A percentile compares a stretch with the other conserved stretches of the same genome.
Evolutionary conservation across 2,797 vertebrate species (phyloP).

Genomic region (Acanthopagrus latus): DNA sequence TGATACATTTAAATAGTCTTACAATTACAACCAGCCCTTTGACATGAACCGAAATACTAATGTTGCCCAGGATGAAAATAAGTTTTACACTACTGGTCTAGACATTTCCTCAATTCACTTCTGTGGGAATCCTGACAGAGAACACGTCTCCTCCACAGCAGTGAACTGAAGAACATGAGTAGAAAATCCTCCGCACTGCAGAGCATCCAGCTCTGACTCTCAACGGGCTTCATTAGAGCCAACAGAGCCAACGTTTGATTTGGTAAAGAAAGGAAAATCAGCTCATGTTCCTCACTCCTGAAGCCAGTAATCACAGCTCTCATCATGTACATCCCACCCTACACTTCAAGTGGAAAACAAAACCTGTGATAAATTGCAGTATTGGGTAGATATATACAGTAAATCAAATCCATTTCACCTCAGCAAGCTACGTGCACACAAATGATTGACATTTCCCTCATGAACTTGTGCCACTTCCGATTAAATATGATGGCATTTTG

Average conservation of each 20-base stretch:
- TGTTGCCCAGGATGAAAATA: too few species aligned
- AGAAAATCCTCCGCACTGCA: not conserved
- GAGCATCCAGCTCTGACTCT: not conserved
- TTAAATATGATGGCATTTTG: slow-evolving; percentile 9
- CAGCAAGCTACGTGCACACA: not conserved
- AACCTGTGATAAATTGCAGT: slow-evolving; percentile 25
- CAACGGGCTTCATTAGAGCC: not conserved
- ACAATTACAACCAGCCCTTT: too few species aligned
- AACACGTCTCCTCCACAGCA: not conserved
- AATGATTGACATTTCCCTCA: slow-evolving; percentile 37
- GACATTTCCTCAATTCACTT: not conserved
- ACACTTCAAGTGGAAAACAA: slow-evolving; percentile 15
- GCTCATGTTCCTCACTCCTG: slow-evolving; percentile 12
- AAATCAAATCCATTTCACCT: not conserved
- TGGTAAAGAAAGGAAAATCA: slow-evolving; percentile 25
- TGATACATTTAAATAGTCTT: too few species aligned
- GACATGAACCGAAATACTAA: too few species aligned
- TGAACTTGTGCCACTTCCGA: slow-evolving; percentile 39
- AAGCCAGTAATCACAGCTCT: slow-evolving; percentile 32
- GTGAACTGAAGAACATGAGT: not conserved
- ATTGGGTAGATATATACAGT: not conserved
- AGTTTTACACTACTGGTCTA: too few species aligned
- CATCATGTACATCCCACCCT: slow-evolving; percentile 7
- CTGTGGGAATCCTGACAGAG: not conserved
- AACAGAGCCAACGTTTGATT: slow-evolving; percentile 16